Evolutionary conservation across 2,797 vertebrate genomes (phyloP), one percentile per base, ranked within the genome.

Genomic region (Chelmon rostratus): DNA sequence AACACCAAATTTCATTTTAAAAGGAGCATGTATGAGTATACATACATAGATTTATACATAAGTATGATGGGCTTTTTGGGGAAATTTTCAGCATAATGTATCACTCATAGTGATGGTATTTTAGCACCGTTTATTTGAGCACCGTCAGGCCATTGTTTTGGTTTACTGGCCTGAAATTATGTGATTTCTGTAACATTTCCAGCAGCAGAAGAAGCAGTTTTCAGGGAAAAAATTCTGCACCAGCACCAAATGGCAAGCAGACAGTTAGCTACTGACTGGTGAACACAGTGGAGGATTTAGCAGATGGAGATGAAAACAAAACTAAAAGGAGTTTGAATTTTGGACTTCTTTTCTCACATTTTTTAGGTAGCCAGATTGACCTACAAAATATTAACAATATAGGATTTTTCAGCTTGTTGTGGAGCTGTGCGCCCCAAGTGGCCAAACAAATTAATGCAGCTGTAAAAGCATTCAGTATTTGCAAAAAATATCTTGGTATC

Each of bases 1-100:
- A 81, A 76, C 78, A 40, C 58, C 77, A 64, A 7, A 38, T 66
- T 23, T 54, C 10, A 0, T 44, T 35, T 28, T 6, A 4, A 38
- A 42, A 42, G 4, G 3, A 35, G 7, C 3, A 57, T 6, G 11
- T 11, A 40, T 1, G n/a, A n/a, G n/a, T n/a, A n/a, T n/a, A n/a
- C n/a, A n/a, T n/a, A n/a, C n/a, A n/a, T n/a, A n/a, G n/a, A n/a
- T n/a, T n/a, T n/a, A n/a, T n/a, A n/a, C n/a, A n/a, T n/a, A n/a
- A 57, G 16, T 53, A 11, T 63, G 15, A 28, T 31, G 7, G 2
- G 23, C 33, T 68, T 46, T 35, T 47, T 63, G 56, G n/a, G 18
- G n/a, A 47, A 47, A 5, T 8, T 8, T 3, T 58, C 28, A 23
- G 5, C 25, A 21, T 46, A 37, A 46, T 46, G 2, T 54, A 33